Evolutionary conservation across 2,797 vertebrate genomes (phyloP).

Genomic region (Lagodon rhomboides): DNA sequence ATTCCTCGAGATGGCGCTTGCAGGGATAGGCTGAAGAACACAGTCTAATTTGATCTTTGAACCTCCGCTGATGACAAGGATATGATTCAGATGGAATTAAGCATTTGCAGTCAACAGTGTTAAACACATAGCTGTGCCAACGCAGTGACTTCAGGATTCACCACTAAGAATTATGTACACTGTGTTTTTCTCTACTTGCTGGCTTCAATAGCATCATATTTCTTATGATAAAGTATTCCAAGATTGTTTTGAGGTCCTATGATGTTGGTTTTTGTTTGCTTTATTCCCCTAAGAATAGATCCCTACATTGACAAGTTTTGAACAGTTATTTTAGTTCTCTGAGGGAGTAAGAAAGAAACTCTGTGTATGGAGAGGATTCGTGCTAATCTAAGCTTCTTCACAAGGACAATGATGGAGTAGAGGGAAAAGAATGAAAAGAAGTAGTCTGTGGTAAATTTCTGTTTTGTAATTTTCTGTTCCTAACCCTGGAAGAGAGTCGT

Average conservation of each 20-base stretch:
- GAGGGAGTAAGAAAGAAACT: conserved; percentile 9
- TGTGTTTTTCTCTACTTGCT: not conserved
- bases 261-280: conserved; percentile 9
- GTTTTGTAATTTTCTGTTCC: not conserved
- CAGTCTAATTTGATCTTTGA: conserved; percentile 33
- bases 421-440: not conserved
- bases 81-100: conserved; percentile 19
- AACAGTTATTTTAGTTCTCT: conserved; percentile 18
- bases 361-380: not conserved
- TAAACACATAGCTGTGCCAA: not conserved
- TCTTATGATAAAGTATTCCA: conserved; percentile 5
- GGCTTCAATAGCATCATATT: not conserved
- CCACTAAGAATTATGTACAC: not conserved
- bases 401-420: not conserved
- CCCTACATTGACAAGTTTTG: not conserved
- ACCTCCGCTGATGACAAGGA: conserved; percentile 7
- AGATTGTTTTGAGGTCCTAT: conserved; percentile 3
- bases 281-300: conserved; percentile 31
- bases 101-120: not conserved
- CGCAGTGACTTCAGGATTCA: conserved; percentile 6
- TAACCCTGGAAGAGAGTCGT: not conserved
- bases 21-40: not conserved
- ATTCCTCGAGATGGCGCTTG: not conserved
- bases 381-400: conserved; percentile 10
- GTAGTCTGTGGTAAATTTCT: not conserved